phyloP scores from a whole-genome alignment of 2,888 invertebrate species.

The Galerucella calmariensis region DNA sequence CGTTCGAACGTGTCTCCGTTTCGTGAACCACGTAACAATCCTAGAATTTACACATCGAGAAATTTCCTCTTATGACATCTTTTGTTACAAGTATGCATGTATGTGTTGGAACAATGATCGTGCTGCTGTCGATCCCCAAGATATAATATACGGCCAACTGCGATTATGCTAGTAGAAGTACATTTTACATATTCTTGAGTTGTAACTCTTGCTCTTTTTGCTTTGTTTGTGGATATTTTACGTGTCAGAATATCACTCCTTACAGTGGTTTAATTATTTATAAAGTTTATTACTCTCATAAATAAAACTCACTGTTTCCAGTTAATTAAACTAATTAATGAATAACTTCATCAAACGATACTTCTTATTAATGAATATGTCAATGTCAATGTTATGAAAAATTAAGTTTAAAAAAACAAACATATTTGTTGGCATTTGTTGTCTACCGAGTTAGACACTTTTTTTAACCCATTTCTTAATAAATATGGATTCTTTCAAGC shows the following conservation, averaged over 20 bases:
- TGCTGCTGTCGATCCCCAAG: conserved; percentile 5
- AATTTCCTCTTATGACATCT: conserved; percentile 49
- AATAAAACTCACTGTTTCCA: too few species aligned
- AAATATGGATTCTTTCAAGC: conserved; percentile 20
- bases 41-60: conserved; percentile 51
- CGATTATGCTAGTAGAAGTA: not conserved
- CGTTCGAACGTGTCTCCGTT: conserved; percentile 46
- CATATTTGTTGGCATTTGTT: too few species aligned
- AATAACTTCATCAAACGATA: too few species aligned
- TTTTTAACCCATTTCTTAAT: conserved; percentile 15
- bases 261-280: not conserved
- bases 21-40: conserved; percentile 51
- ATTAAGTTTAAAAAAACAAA: too few species aligned
- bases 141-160: conserved; percentile 16
- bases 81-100: conserved; percentile 51
- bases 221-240: not conserved
- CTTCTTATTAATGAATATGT: too few species aligned
- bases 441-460: not conserved
- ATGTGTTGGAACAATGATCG: conserved; percentile 20
- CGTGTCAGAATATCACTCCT: not conserved
- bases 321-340: too few species aligned
- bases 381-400: too few species aligned
- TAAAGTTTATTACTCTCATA: too few species aligned
- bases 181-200: conserved; percentile 20
- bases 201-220: conserved; percentile 20